Conservation (phyloP, 2,113 vertebrate species). For the Pteropus alecto region DNA sequence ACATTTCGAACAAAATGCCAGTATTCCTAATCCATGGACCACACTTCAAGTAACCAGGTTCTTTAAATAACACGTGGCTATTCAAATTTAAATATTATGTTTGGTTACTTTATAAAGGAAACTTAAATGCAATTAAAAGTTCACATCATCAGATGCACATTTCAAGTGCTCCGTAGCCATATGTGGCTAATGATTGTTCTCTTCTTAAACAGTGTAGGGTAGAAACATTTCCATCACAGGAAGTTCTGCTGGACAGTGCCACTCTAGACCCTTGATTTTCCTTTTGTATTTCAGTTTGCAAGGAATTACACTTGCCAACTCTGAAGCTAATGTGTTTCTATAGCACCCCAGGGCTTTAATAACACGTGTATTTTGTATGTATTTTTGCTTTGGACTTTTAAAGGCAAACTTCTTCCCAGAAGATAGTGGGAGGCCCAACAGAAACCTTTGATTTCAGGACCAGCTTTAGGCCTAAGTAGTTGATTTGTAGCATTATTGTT, state of each 20-base stretch:
- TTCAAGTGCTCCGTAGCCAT: background rate
- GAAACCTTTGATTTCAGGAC: constrained; percentile 17
- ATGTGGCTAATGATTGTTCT: background rate
- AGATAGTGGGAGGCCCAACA: background rate
- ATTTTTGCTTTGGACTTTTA: constrained; percentile 33
- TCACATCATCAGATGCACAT: background rate
- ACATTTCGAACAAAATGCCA: background rate
- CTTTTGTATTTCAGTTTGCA: background rate
- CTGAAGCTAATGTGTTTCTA: background rate
- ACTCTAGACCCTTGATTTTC: background rate
- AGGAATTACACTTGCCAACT: background rate
- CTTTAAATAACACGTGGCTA: background rate
- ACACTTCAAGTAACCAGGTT: background rate
- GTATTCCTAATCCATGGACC: background rate
- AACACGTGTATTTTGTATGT: background rate
- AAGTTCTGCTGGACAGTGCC: background rate
- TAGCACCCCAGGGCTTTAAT: background rate
- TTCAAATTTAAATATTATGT: background rate
- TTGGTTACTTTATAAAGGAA: background rate
- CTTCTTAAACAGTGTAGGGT: background rate
- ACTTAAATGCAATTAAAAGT: background rate
- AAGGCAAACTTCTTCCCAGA: constrained; percentile 45
- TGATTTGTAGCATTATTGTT: background rate
- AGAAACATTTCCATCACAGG: background rate
- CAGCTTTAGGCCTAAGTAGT: background rate